These are phyloP conservation scores for Eulemur macaco DNA, from an alignment of 2,113 vertebrate genomes.

Conservation along the genomic window DNA sequence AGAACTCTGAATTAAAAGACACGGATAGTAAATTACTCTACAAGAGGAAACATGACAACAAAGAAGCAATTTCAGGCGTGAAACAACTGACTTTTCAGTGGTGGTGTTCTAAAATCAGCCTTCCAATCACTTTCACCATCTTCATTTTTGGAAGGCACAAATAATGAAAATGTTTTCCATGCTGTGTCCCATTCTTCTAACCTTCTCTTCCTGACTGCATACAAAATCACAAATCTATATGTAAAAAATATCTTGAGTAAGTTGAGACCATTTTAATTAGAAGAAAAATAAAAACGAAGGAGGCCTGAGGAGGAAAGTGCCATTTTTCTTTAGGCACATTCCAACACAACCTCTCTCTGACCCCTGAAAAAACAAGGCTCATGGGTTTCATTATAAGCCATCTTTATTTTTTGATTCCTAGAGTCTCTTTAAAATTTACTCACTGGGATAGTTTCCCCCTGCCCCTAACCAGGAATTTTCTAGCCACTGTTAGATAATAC, in stretches of 20 bases:
- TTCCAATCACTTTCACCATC: background rate
- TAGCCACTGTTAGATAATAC: background rate
- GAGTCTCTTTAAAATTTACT: slow-evolving; percentile 8
- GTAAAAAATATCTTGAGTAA: background rate
- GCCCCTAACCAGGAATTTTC: background rate
- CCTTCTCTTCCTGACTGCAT: background rate
- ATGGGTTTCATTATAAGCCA: background rate
- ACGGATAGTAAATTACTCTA: background rate
- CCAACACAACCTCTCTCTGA: background rate
- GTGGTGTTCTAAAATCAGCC: background rate
- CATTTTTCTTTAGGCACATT: background rate
- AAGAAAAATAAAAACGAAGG: background rate
- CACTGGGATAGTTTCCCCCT: background rate
- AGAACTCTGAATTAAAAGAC: background rate
- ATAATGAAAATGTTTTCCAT: background rate
- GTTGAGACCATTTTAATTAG: background rate
- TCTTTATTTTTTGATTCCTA: background rate
- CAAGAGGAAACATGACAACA: background rate
- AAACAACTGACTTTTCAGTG: background rate
- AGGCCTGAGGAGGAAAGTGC: background rate
- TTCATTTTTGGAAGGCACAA: background rate
- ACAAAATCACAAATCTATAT: background rate
- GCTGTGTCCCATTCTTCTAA: background rate
- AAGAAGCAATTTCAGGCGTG: background rate
- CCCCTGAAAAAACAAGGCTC: background rate